Percentiles rank a stretch among this genome's conserved stretches.
Conservation (phyloP, 2,888 invertebrate genomes). For the Xiphydria camelus region DNA sequence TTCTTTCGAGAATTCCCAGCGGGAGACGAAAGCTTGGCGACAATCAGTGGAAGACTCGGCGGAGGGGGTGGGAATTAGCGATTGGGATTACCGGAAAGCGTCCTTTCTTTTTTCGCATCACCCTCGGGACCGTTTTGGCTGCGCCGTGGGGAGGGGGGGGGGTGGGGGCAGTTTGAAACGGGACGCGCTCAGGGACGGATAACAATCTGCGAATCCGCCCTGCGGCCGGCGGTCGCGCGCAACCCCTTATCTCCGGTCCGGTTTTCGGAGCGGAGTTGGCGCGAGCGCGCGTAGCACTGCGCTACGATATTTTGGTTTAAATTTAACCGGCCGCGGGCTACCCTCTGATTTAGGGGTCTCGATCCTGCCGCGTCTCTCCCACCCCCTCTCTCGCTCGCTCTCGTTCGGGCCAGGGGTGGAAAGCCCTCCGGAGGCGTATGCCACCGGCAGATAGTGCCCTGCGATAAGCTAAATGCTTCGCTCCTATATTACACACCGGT, state of each 20-base stretch:
- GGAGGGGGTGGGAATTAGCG: too few relatives aligned
- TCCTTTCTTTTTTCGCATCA: too few relatives aligned
- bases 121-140: too few relatives aligned
- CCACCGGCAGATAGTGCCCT: conserved; percentile 46
- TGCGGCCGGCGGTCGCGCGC: background rate
- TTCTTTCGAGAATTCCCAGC: too few relatives aligned
- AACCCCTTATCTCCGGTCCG: background rate
- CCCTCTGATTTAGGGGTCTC: conserved; percentile 50
- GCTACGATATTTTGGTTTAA: conserved; percentile 49
- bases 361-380: conserved; percentile 6
- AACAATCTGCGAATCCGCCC: conserved; percentile 4
- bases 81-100: too few relatives aligned
- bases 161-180: too few relatives aligned
- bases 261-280: background rate
- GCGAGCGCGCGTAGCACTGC: conserved; percentile 9
- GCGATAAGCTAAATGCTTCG: conserved; percentile 54
- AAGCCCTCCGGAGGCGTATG: conserved; percentile 44
- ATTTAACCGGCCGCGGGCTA: conserved; percentile 47
- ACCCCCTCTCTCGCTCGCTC: background rate
- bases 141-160: too few relatives aligned
- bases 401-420: conserved; percentile 30
- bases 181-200: too few relatives aligned
- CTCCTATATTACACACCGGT: conserved; percentile 35
- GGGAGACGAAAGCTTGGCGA: too few relatives aligned
- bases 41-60: too few relatives aligned